Evolutionary conservation across 2,888 invertebrate species (phyloP), one percentile per base, ranked within the genome.

Genomic region (Nowickia ferox): DNA sequence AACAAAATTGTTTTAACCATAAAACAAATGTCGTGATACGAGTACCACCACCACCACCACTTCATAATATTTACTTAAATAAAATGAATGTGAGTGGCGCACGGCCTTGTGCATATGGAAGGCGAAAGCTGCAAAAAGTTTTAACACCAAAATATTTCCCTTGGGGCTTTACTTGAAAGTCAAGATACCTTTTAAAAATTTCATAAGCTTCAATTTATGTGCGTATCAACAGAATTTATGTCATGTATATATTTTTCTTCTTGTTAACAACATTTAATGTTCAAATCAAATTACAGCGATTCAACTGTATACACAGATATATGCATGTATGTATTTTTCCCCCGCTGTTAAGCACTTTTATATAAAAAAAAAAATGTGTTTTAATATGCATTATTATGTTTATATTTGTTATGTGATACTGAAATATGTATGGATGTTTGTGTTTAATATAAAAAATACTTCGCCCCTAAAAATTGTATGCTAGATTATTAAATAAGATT

Each of bases 191-290:
- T 84, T 84, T 79, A 79, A 84, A 79, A 79, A 84, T 59, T 75
- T 84, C 79, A 84, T 84, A 75, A 84, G 79, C 84, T 84, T 75
- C 79, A 84, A 84, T 84, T 84, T 84, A 84, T 74, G 78, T 79
- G 74, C 84, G 63, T 79, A 84, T 84, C 75, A 84, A 84, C 79
- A 65, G 79, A 84, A 84, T 84, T 84, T 75, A 84, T 84, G 79
- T 79, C 84, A 75, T 79, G 69, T 79, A 53, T 30, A 30, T 30
- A 3, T 4, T 30, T 30, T 30, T 30, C 6, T 79, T 65, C 79
- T 79, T 61, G 84, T 79, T 84, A 84, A 84, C 84, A 84, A 84
- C 79, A 75, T 79, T 84, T 84, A 84, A 79, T 84, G 57, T 79
- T 48, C 38, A 48, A 65, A 61, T 65, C 61, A 65, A 65, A 80